Conservation (phyloP, 1,140 invertebrate species). For the Drosophila ficusphila region DNA sequence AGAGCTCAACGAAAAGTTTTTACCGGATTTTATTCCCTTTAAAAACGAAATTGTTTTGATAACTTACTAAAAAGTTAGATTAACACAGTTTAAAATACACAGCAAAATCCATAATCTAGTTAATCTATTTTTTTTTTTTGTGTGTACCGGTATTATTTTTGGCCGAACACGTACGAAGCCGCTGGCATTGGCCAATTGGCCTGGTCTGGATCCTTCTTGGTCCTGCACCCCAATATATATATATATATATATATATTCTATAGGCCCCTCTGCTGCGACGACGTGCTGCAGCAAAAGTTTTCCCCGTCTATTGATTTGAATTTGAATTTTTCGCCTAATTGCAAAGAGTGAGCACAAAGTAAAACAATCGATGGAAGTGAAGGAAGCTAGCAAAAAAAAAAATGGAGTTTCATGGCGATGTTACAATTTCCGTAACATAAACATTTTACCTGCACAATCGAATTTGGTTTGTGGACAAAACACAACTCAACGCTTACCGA, state of each 20-base stretch:
- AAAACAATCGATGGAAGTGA: constrained; percentile 11
- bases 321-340: constrained; percentile 72
- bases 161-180: constrained; percentile 67
- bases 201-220: constrained; percentile 20
- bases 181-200: constrained; percentile 76
- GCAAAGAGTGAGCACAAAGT: constrained; percentile 53
- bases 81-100: too few species aligned
- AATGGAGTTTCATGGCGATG: not conserved
- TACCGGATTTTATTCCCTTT: too few species aligned
- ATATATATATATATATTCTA: not conserved
- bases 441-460: constrained; percentile 2
- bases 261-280: constrained; percentile 22
- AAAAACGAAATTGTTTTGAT: too few species aligned
- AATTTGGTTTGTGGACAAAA: not conserved
- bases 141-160: constrained; percentile 60
- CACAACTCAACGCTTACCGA: not conserved
- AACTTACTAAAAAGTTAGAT: too few species aligned
- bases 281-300: constrained; percentile 73
- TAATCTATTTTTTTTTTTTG: not conserved
- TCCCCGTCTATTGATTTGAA: constrained; percentile 73
- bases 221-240: not conserved
- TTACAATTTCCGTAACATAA: not conserved
- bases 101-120: too few species aligned
- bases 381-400: not conserved
- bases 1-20: too few species aligned